Percentiles rank a stretch among this genome's conserved stretches.
phyloP scores from a whole-genome alignment of 2,113 vertebrate genomes.

The Rhineura floridana region DNA sequence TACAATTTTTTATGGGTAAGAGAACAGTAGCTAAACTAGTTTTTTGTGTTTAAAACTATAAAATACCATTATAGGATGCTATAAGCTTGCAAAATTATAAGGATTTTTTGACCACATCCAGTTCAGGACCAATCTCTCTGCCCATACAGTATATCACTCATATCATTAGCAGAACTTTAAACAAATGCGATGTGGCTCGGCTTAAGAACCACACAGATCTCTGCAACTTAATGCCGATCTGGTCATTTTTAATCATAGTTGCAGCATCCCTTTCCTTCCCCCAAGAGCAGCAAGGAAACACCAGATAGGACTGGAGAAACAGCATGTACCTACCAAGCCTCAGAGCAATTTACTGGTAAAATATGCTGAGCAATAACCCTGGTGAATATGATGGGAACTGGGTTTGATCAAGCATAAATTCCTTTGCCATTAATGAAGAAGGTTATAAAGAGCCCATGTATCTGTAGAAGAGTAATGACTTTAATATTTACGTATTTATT shows the following conservation, averaged over 20 bases:
- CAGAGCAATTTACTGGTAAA: background rate
- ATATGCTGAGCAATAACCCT: background rate
- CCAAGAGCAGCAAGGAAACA: background rate
- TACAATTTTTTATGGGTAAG: slow-evolving; percentile 99
- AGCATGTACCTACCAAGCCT: background rate
- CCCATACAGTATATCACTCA: background rate
- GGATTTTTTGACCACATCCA: background rate
- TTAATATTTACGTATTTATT: too few relatives aligned
- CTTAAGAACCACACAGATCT: background rate
- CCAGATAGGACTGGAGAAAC: too few relatives aligned
- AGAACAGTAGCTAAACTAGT: slow-evolving; percentile 25
- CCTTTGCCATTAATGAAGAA: background rate
- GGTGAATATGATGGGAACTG: background rate
- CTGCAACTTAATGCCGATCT: background rate
- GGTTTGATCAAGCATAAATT: background rate
- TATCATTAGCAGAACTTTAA: too few relatives aligned
- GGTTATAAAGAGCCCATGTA: background rate
- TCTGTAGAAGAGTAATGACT: background rate
- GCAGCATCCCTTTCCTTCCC: background rate
- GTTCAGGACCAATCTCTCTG: background rate
- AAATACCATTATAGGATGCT: background rate
- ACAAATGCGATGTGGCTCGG: background rate
- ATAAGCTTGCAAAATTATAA: background rate
- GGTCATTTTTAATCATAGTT: background rate
- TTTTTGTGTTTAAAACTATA: background rate